Evolutionary conservation across 2,888 invertebrate species (phyloP), one percentile per base, ranked within the genome.

Genomic region (Apamea anceps): DNA sequence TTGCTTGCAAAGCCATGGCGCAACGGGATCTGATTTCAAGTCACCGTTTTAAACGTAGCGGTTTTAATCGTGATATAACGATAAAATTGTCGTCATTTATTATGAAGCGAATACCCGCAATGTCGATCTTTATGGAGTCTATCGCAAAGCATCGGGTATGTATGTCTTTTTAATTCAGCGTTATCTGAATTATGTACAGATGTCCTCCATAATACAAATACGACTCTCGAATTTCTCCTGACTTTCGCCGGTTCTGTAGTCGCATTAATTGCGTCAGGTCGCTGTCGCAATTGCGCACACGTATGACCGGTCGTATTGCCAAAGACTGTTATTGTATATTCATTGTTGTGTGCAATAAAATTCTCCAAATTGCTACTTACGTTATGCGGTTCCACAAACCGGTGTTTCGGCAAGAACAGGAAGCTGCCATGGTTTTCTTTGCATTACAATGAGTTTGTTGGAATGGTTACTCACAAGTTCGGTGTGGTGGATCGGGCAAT

Each of bases 201-300:
- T 83, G 79, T 86, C 86, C 85, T 81, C 80, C 77, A 82, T 86
- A 85, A 84, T 72, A 87, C 83, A 86, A 84, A 86, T 86, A 76
- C 81, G 83, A 86, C 88, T 91, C 90, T 93, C 92, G 89, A 94
- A 93, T 95, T 94, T 95, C 95, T 92, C 93, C 91, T 86, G 89
- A 91, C 93, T 94, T 94, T 95, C 94, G 92, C 93, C 90, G 89
- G 88, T 88, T 87, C 81, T 90, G 89, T 91, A 90, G 86, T 89
- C 84, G 88, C 85, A 86, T 91, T 90, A 90, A 91, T 92, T 91
- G 91, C 93, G 93, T 90, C 93, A 92, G 89, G 85, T 90, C 89
- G 90, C 78, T 89, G 89, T 88, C 79, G 91, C 90, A 88, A 90
- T 89, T 86, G 88, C 85, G 86, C 80, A 87, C 88, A 88, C 79